phyloP scores from a whole-genome alignment of 64 coral and sea anemone species.

The Stichodactyla mertensii region DNA sequence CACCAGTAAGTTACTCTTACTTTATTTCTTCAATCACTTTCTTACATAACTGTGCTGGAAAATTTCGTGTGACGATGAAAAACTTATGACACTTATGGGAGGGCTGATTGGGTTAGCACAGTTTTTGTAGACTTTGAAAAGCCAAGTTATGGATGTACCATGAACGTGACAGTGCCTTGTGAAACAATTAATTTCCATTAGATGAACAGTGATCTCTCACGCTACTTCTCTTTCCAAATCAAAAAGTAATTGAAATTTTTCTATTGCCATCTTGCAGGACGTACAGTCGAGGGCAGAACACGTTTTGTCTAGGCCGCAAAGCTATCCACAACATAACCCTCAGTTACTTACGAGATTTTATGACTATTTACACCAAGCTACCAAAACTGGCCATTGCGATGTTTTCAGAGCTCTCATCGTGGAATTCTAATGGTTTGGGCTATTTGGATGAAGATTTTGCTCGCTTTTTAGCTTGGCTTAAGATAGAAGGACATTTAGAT shows the following conservation, averaged over 20 bases:
- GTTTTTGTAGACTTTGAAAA: too few relatives aligned
- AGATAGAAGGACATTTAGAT: constrained; percentile 45
- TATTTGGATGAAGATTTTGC: constrained; percentile 47
- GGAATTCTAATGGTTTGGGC: constrained; percentile 52
- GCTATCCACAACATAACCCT: constrained; percentile 53
- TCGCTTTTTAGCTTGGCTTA: constrained; percentile 55
- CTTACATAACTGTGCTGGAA: too few relatives aligned
- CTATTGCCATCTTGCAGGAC: constrained; percentile 22
- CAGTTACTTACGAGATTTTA: constrained; percentile 43
- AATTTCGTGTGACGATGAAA: too few relatives aligned
- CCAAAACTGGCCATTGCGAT: constrained; percentile 54
- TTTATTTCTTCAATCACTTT: too few relatives aligned
- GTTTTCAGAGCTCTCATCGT: constrained; percentile 52
- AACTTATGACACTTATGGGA: too few relatives aligned
- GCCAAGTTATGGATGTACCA: too few relatives aligned
- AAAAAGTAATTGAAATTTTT: neutral
- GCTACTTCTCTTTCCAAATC: too few relatives aligned
- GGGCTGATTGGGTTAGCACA: too few relatives aligned
- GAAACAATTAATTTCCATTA: too few relatives aligned
- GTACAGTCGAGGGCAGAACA: constrained; percentile 32
- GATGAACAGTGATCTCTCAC: too few relatives aligned
- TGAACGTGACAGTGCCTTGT: too few relatives aligned
- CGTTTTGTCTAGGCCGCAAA: constrained; percentile 49
- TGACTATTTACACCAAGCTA: constrained; percentile 46
- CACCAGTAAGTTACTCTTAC: constrained; percentile 36